phyloP scores from a whole-genome alignment of 2,888 invertebrate species.

The Taenaris catops region DNA sequence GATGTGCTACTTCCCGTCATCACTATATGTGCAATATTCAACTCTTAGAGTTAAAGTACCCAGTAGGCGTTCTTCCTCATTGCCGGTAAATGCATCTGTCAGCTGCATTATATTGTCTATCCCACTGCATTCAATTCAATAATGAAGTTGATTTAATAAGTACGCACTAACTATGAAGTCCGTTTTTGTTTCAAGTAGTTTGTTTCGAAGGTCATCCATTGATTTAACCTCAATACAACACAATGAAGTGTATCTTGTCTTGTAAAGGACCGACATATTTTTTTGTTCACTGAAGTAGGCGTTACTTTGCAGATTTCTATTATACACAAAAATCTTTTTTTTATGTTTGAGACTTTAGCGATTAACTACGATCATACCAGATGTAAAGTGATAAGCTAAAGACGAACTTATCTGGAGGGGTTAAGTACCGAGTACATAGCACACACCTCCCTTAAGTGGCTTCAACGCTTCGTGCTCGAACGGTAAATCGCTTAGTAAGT shows the following conservation, averaged over 20 bases:
- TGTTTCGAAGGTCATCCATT: slow-evolving; percentile 4
- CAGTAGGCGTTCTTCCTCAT: slow-evolving; percentile 63
- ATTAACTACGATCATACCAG: no score
- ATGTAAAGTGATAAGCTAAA: no score
- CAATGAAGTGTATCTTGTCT: slow-evolving; percentile 4
- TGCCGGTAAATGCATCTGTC: slow-evolving; percentile 42
- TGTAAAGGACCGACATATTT: slow-evolving; percentile 9
- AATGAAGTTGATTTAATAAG: slow-evolving; percentile 8
- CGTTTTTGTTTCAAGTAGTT: slow-evolving; percentile 8
- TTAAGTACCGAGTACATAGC: no score
- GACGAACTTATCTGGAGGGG: no score
- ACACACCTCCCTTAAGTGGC: no score
- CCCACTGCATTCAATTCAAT: slow-evolving; percentile 18
- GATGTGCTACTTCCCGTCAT: slow-evolving; percentile 38
- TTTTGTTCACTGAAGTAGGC: no score
- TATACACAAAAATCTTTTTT: no score
- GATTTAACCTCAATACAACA: slow-evolving; percentile 14
- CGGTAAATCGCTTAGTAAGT: no score
- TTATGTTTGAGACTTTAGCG: no score
- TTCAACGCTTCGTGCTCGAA: no score
- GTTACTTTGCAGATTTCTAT: no score
- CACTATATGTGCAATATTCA: slow-evolving; percentile 39
- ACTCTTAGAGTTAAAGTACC: slow-evolving; percentile 27
- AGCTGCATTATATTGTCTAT: slow-evolving; percentile 23
- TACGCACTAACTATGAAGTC: slow-evolving; percentile 2